Percentiles rank a stretch among this genome's conserved stretches.
These are phyloP conservation scores for Adineta ricciae DNA, from an alignment of 2,888 invertebrate genomes.

Conservation along the genomic window DNA sequence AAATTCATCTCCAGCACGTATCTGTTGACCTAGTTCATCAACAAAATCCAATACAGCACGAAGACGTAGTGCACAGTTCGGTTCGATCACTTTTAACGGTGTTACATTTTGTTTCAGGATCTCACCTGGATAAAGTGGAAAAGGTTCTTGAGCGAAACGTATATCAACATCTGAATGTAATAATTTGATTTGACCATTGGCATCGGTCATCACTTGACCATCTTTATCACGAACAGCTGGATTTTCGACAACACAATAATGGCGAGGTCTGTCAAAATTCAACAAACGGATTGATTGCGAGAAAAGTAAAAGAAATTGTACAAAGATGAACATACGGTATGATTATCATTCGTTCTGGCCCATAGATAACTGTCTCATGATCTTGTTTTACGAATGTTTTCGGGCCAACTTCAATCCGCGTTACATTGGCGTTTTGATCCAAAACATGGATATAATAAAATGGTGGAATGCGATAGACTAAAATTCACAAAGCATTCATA, in stretches of 20 bases:
- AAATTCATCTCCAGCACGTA: conserved; percentile 53
- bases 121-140: conserved; percentile 45
- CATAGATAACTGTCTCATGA: conserved; percentile 49
- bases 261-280: conserved; percentile 41
- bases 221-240: conserved; percentile 47
- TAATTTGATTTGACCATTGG: conserved; percentile 48
- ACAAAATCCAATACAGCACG: conserved; percentile 50
- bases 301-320: background rate
- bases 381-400: conserved; percentile 53
- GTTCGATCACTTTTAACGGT: conserved; percentile 47
- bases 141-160: conserved; percentile 47
- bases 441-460: conserved; percentile 53
- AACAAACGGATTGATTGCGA: too few relatives aligned
- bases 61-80: conserved; percentile 50
- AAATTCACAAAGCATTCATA: background rate
- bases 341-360: background rate
- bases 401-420: conserved; percentile 48
- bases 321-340: background rate
- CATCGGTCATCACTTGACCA: conserved; percentile 41
- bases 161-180: conserved; percentile 52
- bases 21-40: conserved; percentile 40
- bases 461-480: conserved; percentile 47
- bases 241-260: conserved; percentile 53
- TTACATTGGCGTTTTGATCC: conserved; percentile 53
- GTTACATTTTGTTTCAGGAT: conserved; percentile 35